Percentiles rank a stretch among this genome's conserved stretches.
phyloP scores from a whole-genome alignment of 2,113 vertebrate genomes.

The Caracal caracal region DNA sequence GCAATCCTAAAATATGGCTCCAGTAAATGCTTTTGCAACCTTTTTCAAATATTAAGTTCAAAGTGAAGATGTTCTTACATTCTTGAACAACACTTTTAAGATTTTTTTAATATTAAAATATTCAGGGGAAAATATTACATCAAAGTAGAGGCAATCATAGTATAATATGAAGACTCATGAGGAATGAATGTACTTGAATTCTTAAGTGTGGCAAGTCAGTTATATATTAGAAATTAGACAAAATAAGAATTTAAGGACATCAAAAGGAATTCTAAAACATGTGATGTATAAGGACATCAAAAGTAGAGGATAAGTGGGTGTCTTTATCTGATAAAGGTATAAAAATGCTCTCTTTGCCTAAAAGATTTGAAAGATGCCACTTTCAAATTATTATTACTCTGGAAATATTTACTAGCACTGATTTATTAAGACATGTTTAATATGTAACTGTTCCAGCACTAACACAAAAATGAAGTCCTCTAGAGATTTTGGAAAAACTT shows the following conservation, averaged over 20 bases:
- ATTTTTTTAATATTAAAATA: constrained; percentile 65
- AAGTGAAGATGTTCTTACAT: constrained; percentile 34
- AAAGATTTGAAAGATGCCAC: not conserved
- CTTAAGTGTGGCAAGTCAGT: not conserved
- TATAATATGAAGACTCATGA: not conserved
- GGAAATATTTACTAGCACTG: not conserved
- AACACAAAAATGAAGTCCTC: not conserved
- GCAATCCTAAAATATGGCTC: not conserved
- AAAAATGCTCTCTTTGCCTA: not conserved
- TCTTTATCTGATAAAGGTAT: not conserved
- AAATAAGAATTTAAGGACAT: constrained; percentile 26
- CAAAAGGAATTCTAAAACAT: not conserved
- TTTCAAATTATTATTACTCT: not conserved
- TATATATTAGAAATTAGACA: constrained; percentile 20
- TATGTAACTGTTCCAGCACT: not conserved
- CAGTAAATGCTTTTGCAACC: not conserved
- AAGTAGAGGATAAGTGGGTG: not conserved
- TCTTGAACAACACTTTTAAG: constrained; percentile 18
- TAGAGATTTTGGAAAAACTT: not conserved
- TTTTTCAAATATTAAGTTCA: constrained; percentile 57
- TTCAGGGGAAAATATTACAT: constrained; percentile 55
- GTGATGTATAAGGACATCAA: not conserved
- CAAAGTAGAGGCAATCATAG: constrained; percentile 55
- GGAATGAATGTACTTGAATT: not conserved
- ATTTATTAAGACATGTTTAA: not conserved